Evolutionary conservation across 2,888 invertebrate genomes (phyloP), one percentile per base, ranked within the genome.

Genomic region (Stenoptilia bipunctidactyla): DNA sequence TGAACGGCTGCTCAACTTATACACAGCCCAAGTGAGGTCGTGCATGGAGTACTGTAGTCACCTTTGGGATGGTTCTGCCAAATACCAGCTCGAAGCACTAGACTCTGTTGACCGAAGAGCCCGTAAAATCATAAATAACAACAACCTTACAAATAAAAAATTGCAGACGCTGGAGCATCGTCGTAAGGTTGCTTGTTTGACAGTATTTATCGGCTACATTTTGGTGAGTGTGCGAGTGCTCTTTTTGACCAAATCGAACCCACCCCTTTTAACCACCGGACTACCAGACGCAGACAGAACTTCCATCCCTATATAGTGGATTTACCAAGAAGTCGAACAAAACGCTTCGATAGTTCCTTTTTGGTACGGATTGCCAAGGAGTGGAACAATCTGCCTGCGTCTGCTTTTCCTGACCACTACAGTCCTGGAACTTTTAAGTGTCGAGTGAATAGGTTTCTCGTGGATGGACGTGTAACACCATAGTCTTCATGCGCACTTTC

Each of bases 21-120:
- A 20, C 20, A 20, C 20, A 20, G 20, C 20, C 20, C 20, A 20
- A 8, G 20, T 20, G 3, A 3, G 8, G 15, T 15, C 15, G 10
- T 36, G 15, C 12, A 36, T 36, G 36, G 36, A 36, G 36, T 36
- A 36, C 15, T 36, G 36, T 15, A 15, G 15, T 15, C 36, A 36
- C 6, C 27, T 37, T 25, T 37, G 25, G 37, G 27, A 37, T 13
- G 37, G 14, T 13, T 20, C 37, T 2, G 37, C 37, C 13, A 25
- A 27, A 13, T 27, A 37, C 27, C 37, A 37, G 2, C 37, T 27
- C 2, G 25, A 37, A 14, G 27, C 37, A 2, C 13, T 37, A 5
- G 37, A 27, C 9, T 10, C 27, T 9, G 20, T 27, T 14, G 37
- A 37, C 30, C 30, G 30, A 30, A 30, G 30, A 3, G 12, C 30